Evolutionary conservation across 1,140 invertebrate species (phyloP).

Genomic region (Aphaenogaster ashmeadi): DNA sequence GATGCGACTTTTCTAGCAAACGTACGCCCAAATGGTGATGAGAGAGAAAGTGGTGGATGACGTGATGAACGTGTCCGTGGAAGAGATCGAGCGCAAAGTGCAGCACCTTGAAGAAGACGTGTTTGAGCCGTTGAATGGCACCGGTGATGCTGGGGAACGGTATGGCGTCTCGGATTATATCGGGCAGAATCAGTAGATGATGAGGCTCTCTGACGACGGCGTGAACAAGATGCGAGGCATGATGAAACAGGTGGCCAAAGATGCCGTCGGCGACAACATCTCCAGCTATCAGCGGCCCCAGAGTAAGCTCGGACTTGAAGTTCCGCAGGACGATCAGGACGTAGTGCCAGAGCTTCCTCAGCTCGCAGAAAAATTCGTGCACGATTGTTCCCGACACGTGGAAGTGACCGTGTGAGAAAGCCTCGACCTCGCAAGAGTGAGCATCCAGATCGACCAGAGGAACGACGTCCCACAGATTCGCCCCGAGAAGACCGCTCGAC

Average conservation of each 20-base stretch:
- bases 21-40: background rate
- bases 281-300: background rate
- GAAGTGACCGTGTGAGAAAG: constrained; percentile 27
- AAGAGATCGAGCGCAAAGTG: background rate
- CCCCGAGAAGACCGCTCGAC: background rate
- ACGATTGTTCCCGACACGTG: background rate
- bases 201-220: constrained; percentile 27
- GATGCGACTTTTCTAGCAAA: background rate
- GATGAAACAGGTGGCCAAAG: background rate
- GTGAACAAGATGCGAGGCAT: background rate
- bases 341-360: constrained; percentile 37
- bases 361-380: constrained; percentile 66
- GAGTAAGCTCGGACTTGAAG: constrained; percentile 19
- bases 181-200: constrained; percentile 47
- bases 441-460: constrained; percentile 10
- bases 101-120: background rate
- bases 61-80: background rate
- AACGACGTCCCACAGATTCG: background rate
- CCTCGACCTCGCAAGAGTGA: constrained; percentile 48
- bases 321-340: background rate
- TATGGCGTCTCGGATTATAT: constrained; percentile 17
- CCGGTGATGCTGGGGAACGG: background rate
- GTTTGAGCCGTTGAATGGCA: background rate
- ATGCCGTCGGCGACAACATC: background rate
- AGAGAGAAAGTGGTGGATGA: background rate